Evolutionary conservation across 2,113 vertebrate species (phyloP).

Genomic region (Thryonomys swinderianus): DNA sequence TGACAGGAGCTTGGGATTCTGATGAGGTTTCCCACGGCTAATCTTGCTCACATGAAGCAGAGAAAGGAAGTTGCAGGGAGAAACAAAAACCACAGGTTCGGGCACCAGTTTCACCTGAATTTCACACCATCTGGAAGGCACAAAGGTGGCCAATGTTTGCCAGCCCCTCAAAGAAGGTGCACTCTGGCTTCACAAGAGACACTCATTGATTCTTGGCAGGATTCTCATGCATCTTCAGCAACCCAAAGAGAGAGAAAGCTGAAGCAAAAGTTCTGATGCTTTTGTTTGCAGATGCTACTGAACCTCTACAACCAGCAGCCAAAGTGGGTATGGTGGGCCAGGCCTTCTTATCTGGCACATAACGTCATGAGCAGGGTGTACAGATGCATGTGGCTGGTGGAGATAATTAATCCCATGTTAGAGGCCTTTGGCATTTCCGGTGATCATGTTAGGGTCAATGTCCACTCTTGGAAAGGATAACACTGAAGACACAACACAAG

Average conservation of each 20-base stretch:
- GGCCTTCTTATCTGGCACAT: background rate
- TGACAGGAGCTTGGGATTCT: background rate
- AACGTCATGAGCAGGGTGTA: background rate
- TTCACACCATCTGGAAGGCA: background rate
- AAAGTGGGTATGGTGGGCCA: background rate
- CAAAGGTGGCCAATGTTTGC: background rate
- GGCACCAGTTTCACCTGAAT: background rate
- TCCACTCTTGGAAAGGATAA: background rate
- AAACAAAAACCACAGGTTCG: conserved; percentile 12
- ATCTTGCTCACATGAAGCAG: background rate
- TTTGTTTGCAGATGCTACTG: background rate
- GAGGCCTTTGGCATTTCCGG: background rate
- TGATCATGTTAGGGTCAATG: background rate
- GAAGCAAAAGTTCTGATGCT: background rate
- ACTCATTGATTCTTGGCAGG: background rate
- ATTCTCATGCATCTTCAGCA: background rate
- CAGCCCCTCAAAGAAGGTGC: background rate
- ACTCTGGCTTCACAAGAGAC: background rate
- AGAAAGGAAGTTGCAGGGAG: background rate
- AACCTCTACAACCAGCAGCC: background rate
- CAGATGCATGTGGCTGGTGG: background rate
- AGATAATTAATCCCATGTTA: background rate
- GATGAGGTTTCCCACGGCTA: background rate
- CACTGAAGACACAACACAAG: background rate
- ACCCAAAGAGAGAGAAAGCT: background rate